Base-by-base conservation (phyloP, 1,140 invertebrate species). In the Drosophila lini region DNA sequence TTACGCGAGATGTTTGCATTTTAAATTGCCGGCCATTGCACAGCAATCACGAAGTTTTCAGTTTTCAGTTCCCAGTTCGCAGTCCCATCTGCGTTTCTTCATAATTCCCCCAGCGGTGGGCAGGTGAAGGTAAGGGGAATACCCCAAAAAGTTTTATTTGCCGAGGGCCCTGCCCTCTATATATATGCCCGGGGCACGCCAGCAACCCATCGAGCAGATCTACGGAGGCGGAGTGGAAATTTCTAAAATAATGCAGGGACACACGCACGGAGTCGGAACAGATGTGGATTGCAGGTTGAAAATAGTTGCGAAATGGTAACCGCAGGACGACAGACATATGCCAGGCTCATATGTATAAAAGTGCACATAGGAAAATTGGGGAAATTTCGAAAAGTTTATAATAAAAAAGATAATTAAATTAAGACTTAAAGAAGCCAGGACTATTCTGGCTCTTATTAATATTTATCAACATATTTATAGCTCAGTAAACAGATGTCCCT, bases 1-100 rank as follows among this genome's bases (percentile, higher is more conserved):
- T 62, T 73, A 71, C 58, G 48, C 68, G 41, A 73, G 48, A 73
- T 73, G 68, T 74, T 74, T 73, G 57, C 70, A 74, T 70, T 70
- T 70, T 44, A 73, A 73, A 73, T 73, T 73, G 69, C 56, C 55
- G 55, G 38, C 25, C 55, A 70, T 74, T 52, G 70, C 68, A 62
- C 34, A 45, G 70, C 68, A 74, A 74, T 74, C 70, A 74, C 25
- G 15, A 47, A 71, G 41, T 41, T 74, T 45, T 31, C 69, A 71
- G 41, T 41, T 74, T 45, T 31, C 69, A 55, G 52, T 22, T 55
- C 19, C 34, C 52, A 48, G 25, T 31, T 36, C 13, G 15, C 47
- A 71, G 48, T 73, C 28, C 56, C 48, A 73, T 41, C 42, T 55
- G 56, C 34, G 57, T 62, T 71, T 62, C 70, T 62, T 74, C 68